Evolutionary conservation across 2,113 vertebrate genomes (phyloP).

Genomic region (Odocoileus hemionus): DNA sequence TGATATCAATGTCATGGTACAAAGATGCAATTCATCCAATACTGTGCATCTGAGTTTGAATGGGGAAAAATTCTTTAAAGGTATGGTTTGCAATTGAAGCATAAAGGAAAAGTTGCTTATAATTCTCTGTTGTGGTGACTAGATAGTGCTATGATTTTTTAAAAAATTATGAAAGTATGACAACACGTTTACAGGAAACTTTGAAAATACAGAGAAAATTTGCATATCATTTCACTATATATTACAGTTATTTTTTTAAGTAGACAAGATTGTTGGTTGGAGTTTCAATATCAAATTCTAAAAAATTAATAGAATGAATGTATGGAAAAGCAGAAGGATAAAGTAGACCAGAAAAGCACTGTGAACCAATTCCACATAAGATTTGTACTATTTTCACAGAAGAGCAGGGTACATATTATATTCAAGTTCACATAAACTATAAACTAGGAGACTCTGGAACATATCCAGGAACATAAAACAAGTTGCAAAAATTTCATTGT

Average conservation of each 20-base stretch:
- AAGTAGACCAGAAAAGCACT: not conserved
- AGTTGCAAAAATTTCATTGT: not conserved
- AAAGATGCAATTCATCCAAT: not conserved
- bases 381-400: not conserved
- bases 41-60: not conserved
- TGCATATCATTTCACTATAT: not conserved
- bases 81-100: not conserved
- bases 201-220: not conserved
- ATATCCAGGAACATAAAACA: not conserved
- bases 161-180: not conserved
- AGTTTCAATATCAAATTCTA: not conserved
- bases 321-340: not conserved
- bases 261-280: not conserved
- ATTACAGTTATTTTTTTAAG: not conserved
- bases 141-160: not conserved
- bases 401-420: not conserved
- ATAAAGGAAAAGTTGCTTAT: not conserved
- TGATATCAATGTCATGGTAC: not conserved
- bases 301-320: not conserved
- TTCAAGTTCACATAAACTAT: not conserved
- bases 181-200: not conserved
- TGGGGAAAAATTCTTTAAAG: not conserved
- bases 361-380: not conserved
- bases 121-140: not conserved
- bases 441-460: not conserved